These are phyloP conservation scores for Xestia sexstrigata DNA, from an alignment of 2,888 invertebrate species.

Conservation along the genomic window DNA sequence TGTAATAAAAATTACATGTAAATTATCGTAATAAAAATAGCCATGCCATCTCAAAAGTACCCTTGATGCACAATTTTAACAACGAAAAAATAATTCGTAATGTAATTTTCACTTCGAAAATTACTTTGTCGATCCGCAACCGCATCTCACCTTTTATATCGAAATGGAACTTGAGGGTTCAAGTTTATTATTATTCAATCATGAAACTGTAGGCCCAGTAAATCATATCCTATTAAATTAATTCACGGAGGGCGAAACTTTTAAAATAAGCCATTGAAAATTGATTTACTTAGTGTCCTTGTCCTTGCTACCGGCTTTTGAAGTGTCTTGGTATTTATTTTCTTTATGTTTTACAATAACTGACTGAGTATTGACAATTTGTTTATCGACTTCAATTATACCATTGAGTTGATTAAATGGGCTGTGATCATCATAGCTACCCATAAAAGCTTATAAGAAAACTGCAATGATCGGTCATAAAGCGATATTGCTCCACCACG, in stretches of 20 bases:
- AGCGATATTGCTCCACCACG: conserved; percentile 28
- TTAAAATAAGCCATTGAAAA: conserved; percentile 68
- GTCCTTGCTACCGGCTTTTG: conserved; percentile 34
- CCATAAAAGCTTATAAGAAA: conserved; percentile 12
- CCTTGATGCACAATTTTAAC: conserved; percentile 59
- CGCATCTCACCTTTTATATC: conserved; percentile 75
- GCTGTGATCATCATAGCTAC: background rate
- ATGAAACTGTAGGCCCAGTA: conserved; percentile 66
- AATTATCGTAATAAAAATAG: conserved; percentile 71
- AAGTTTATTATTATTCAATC: conserved; percentile 73
- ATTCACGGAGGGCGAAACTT: conserved; percentile 59
- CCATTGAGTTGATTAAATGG: conserved; percentile 21
- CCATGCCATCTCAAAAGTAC: conserved; percentile 63
- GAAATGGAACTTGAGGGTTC: conserved; percentile 68
- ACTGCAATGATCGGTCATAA: conserved; percentile 27
- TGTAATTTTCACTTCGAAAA: conserved; percentile 84
- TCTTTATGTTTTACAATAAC: conserved; percentile 23
- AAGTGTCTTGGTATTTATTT: conserved; percentile 33
- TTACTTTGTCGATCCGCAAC: conserved; percentile 77
- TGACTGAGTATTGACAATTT: conserved; percentile 6
- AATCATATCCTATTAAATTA: conserved; percentile 72
- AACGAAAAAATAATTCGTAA: conserved; percentile 73
- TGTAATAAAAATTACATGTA: conserved; percentile 62
- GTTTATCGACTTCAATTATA: conserved; percentile 11
- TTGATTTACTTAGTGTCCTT: conserved; percentile 61